These are phyloP conservation scores for Amphipoea lucens DNA, from an alignment of 2,888 invertebrate species.

Conservation along the genomic window DNA sequence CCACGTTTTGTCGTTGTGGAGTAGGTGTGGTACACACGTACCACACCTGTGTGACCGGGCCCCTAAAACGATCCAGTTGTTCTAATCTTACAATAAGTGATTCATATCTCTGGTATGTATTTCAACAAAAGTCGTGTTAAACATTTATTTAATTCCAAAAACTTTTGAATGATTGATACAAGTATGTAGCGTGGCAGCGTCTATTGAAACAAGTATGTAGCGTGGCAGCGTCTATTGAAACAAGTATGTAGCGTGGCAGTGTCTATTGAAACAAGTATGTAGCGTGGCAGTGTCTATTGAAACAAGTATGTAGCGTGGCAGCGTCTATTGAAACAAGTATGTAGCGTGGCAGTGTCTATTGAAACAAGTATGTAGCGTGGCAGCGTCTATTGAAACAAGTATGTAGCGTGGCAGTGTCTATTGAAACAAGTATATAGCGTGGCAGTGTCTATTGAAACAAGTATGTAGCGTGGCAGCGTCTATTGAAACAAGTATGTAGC, in stretches of 20 bases:
- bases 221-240: too few relatives aligned
- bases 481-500: background rate
- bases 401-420: too few relatives aligned
- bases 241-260: too few relatives aligned
- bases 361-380: too few relatives aligned
- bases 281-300: background rate
- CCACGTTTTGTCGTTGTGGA: background rate
- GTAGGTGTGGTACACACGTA: background rate
- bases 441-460: too few relatives aligned
- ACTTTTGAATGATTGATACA: background rate
- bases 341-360: too few relatives aligned
- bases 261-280: too few relatives aligned
- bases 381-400: background rate
- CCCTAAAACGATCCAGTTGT: background rate
- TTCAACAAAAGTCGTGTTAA: background rate
- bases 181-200: too few relatives aligned
- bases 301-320: background rate
- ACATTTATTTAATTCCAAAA: background rate
- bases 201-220: too few relatives aligned
- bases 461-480: too few relatives aligned
- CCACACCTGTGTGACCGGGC: background rate
- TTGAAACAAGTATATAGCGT: too few relatives aligned
- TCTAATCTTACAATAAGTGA: background rate
- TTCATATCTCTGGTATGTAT: too few relatives aligned
- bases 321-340: background rate